Conservation (phyloP, 2,797 vertebrate genomes). For the Paratrypauchen microcephalus region DNA sequence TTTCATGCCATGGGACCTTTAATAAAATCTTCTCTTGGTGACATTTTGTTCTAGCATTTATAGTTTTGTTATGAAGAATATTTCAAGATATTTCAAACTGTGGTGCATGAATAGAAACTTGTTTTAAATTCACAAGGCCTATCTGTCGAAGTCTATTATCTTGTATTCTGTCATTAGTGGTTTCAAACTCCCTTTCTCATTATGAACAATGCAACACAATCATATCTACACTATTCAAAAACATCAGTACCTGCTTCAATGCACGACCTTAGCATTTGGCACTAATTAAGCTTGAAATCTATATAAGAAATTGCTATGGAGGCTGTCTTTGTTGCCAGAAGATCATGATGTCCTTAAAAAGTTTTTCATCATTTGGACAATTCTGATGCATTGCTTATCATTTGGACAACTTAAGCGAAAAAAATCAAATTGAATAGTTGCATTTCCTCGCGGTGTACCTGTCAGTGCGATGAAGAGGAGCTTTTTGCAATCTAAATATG, state of each 20-base stretch:
- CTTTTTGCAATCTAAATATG: conserved; percentile 12
- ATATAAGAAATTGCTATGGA: conserved; percentile 18
- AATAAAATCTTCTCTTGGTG: too few relatives aligned
- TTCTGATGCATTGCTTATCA: conserved; percentile 1
- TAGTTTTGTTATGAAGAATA: not conserved
- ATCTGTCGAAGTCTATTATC: not conserved
- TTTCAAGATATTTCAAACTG: not conserved
- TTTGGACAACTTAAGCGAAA: too few relatives aligned
- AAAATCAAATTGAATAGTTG: too few relatives aligned
- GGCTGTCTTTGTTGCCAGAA: conserved; percentile 14
- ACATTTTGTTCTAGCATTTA: too few relatives aligned
- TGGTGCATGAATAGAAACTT: not conserved
- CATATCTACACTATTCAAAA: not conserved
- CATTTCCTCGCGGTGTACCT: conserved; percentile 31
- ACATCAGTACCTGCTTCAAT: conserved; percentile 12
- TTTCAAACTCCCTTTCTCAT: not conserved
- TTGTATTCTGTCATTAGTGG: not conserved
- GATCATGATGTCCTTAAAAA: conserved; percentile 24
- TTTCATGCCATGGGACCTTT: too few relatives aligned
- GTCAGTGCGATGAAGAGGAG: conserved; percentile 34
- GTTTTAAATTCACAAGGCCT: not conserved
- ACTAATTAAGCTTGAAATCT: conserved; percentile 1
- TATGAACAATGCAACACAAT: not conserved
- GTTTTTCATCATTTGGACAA: conserved; percentile 26
- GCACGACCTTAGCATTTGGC: conserved; percentile 12